Evolutionary conservation across 64 coral and sea anemone species (phyloP).

Genomic region (Hydrozoanthus tunicans): DNA sequence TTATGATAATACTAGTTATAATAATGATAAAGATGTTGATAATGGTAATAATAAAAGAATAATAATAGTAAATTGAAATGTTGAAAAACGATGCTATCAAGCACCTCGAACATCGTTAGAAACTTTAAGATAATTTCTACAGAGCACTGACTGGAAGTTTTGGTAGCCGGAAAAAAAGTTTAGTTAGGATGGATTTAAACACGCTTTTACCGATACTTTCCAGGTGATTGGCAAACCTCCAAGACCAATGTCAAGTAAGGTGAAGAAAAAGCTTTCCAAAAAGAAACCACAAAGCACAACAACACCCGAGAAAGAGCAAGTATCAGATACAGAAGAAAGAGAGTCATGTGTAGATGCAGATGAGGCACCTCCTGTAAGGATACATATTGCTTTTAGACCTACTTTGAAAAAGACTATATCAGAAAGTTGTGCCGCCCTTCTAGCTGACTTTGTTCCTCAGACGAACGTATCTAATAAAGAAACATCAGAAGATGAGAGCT

Average conservation of each 20-base stretch:
- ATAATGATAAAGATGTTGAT: too few species aligned
- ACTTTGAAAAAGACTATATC: constrained; percentile 56
- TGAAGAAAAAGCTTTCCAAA: constrained; percentile 35
- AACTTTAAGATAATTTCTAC: too few species aligned
- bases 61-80: too few species aligned
- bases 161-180: too few species aligned
- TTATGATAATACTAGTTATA: too few species aligned
- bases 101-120: too few species aligned
- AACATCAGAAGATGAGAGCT: background rate
- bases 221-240: constrained; percentile 79
- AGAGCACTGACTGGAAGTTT: too few species aligned
- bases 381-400: constrained; percentile 40
- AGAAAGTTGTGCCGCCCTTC: constrained; percentile 56
- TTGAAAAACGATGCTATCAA: too few species aligned
- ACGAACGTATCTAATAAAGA: background rate
- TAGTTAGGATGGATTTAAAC: too few species aligned
- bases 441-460: constrained; percentile 44
- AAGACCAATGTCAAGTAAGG: constrained; percentile 54
- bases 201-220: background rate
- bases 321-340: constrained; percentile 27
- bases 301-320: background rate
- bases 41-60: too few species aligned
- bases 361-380: constrained; percentile 8
- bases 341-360: background rate
- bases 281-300: background rate